Conservation (phyloP, 2,797 vertebrate genomes). For the Anguilla obscura region DNA sequence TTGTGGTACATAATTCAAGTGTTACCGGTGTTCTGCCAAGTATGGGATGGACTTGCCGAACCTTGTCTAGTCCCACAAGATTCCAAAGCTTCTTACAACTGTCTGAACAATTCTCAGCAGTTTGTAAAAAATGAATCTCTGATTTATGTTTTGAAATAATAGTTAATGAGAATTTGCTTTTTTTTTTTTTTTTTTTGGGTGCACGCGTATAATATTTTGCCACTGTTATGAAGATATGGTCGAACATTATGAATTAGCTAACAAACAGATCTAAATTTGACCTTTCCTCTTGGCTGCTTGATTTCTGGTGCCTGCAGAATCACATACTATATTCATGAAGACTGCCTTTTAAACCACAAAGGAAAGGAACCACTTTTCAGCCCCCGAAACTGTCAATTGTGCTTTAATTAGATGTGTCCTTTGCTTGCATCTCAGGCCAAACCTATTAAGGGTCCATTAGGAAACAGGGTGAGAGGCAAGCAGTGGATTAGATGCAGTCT, state of each 20-base stretch:
- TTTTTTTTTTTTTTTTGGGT: neutral
- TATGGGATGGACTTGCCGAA: neutral
- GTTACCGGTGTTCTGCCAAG: neutral
- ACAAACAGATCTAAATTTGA: too few species aligned
- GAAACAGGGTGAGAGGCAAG: constrained; percentile 64
- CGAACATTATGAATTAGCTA: too few species aligned
- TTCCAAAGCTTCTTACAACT: too few species aligned
- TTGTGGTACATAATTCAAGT: too few species aligned
- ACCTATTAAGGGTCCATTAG: constrained; percentile 66
- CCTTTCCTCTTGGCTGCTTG: too few species aligned
- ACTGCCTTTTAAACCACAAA: neutral
- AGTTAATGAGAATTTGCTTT: too few species aligned
- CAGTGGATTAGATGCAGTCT: constrained; percentile 62
- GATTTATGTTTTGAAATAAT: neutral
- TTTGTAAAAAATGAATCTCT: too few species aligned
- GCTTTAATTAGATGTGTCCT: neutral
- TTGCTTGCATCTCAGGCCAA: neutral
- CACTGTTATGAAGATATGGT: neutral
- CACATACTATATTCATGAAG: neutral
- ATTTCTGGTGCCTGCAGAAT: neutral
- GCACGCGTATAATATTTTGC: neutral
- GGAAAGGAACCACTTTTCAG: neutral
- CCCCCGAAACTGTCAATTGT: neutral
- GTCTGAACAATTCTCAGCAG: too few species aligned
- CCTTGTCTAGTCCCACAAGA: neutral